Conservation (phyloP, 2,113 vertebrate species). For the Alouatta palliata region DNA sequence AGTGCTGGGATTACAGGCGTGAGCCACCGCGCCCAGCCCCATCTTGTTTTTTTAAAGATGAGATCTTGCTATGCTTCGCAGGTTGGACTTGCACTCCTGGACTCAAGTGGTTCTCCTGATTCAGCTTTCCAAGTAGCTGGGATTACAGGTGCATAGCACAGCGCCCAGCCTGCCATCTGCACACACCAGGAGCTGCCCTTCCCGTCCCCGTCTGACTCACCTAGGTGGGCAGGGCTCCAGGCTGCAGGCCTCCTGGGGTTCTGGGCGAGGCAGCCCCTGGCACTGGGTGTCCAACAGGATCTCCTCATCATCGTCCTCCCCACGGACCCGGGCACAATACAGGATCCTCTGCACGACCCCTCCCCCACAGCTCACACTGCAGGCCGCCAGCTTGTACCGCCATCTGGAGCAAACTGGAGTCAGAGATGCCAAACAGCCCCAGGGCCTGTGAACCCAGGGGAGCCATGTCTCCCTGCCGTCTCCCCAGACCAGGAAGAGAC, state of each 20-base stretch:
- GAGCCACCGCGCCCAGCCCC: too few relatives aligned
- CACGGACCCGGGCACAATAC: conserved; percentile 82
- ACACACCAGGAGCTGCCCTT: too few relatives aligned
- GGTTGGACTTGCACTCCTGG: too few relatives aligned
- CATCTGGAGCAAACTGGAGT: conserved; percentile 79
- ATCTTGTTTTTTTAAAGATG: too few relatives aligned
- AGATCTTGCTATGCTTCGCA: too few relatives aligned
- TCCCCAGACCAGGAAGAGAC: neutral
- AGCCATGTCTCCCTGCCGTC: neutral
- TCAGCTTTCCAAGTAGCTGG: too few relatives aligned
- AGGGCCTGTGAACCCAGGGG: neutral
- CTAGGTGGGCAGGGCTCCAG: conserved; percentile 86
- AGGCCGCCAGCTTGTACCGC: conserved; percentile 85
- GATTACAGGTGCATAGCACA: neutral
- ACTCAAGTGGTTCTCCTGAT: too few relatives aligned
- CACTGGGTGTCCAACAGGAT: conserved; percentile 84
- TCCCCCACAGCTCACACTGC: conserved; percentile 90
- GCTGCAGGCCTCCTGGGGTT: conserved; percentile 86
- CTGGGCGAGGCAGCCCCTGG: conserved; percentile 80
- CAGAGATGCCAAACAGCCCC: neutral
- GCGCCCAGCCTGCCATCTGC: neutral
- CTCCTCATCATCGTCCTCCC: conserved; percentile 63
- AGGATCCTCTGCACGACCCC: conserved; percentile 84
- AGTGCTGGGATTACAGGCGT: too few relatives aligned
- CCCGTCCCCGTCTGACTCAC: conserved; percentile 58